phyloP scores from a whole-genome alignment of 2,888 invertebrate genomes.

The Drosophila fungiperda region DNA sequence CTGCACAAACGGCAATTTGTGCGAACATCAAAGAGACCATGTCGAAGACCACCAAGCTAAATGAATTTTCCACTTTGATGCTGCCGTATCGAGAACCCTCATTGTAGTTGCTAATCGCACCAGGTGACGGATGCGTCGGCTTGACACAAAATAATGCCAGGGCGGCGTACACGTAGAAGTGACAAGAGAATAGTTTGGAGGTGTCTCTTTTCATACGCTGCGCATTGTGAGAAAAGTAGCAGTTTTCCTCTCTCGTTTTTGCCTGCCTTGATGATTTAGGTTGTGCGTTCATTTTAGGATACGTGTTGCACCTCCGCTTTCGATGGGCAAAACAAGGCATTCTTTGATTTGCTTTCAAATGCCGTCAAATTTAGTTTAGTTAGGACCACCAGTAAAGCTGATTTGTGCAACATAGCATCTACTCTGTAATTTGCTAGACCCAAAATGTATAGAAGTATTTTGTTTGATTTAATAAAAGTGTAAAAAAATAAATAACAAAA shows the following conservation, averaged over 20 bases:
- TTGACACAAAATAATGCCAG: conserved; percentile 62
- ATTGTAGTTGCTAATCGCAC: conserved; percentile 76
- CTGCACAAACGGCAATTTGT: conserved; percentile 47
- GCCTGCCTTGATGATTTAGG: conserved; percentile 36
- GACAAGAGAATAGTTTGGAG: conserved; percentile 74
- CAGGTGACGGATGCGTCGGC: conserved; percentile 82
- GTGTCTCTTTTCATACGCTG: conserved; percentile 81
- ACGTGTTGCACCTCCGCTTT: conserved; percentile 47
- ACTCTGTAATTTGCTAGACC: background rate
- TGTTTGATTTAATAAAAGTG: too few relatives aligned
- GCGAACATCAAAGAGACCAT: conserved; percentile 64
- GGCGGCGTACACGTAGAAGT: conserved; percentile 52
- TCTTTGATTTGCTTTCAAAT: conserved; percentile 54
- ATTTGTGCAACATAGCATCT: background rate
- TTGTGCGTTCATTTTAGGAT: conserved; percentile 35
- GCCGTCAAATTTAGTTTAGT: conserved; percentile 49
- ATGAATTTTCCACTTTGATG: conserved; percentile 84
- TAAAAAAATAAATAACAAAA: background rate
- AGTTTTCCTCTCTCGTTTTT: conserved; percentile 49
- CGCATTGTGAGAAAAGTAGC: conserved; percentile 75
- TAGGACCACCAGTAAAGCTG: conserved; percentile 54
- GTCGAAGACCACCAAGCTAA: conserved; percentile 84
- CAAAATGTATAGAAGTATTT: background rate
- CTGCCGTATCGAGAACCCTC: conserved; percentile 82
- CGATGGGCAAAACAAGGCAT: conserved; percentile 41